A percentile compares a stretch with the other conserved stretches of the same genome.
phyloP scores from a whole-genome alignment of 2,797 vertebrate species.

The Potorous gilbertii region DNA sequence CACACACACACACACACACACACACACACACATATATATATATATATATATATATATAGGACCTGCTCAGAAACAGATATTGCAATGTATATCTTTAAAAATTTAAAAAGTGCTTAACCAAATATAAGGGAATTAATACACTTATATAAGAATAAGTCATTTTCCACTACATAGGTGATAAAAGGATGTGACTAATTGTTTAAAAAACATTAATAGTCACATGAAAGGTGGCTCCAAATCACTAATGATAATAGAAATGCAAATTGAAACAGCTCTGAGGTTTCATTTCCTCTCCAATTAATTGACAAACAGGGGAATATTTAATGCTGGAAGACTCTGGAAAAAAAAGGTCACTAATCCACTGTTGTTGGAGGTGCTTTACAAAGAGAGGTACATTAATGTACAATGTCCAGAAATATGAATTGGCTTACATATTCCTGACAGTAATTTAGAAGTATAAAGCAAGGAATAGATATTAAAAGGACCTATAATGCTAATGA shows the following conservation, averaged over 20 bases:
- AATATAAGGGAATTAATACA: background rate
- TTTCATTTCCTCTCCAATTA: background rate
- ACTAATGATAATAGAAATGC: background rate
- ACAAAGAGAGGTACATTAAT: background rate
- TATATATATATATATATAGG: too few relatives aligned
- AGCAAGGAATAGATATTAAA: background rate
- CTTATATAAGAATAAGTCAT: background rate
- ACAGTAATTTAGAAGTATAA: background rate
- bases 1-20: too few relatives aligned
- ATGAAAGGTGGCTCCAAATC: background rate
- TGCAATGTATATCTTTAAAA: background rate
- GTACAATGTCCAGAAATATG: background rate
- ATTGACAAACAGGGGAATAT: background rate
- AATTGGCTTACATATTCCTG: background rate
- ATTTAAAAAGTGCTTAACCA: conserved; percentile 16
- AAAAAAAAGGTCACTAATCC: background rate
- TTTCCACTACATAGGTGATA: background rate
- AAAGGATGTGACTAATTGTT: background rate
- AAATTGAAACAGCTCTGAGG: background rate
- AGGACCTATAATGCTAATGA: background rate
- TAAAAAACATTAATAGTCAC: background rate
- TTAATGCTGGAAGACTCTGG: background rate
- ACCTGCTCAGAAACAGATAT: background rate
- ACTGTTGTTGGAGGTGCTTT: background rate
- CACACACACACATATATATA: too few relatives aligned